A percentile compares a stretch with the other conserved stretches of the same genome.
phyloP scores from a whole-genome alignment of 2,113 vertebrate species.

The Amblyopsis rosae region DNA sequence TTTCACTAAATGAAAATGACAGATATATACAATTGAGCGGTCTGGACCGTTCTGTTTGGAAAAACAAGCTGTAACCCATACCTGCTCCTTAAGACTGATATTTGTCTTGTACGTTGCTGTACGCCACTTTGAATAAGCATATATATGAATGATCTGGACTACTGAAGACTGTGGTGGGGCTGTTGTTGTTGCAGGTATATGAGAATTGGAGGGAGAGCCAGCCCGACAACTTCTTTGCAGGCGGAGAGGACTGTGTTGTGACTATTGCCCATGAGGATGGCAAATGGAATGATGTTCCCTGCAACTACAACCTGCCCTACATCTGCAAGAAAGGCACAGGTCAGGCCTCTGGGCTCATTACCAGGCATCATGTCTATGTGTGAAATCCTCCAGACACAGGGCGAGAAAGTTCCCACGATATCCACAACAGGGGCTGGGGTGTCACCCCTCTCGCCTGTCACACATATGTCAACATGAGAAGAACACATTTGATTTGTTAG shows the following conservation, averaged over 20 bases:
- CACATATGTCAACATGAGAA: too few relatives aligned
- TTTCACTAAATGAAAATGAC: too few relatives aligned
- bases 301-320: constrained; percentile 98
- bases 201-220: constrained; percentile 97
- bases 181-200: constrained; percentile 80
- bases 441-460: too few relatives aligned
- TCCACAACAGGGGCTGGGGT: too few relatives aligned
- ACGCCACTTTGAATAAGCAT: too few relatives aligned
- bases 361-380: background rate
- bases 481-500: too few relatives aligned
- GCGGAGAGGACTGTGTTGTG: constrained; percentile 95
- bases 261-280: constrained; percentile 92
- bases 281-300: constrained; percentile 97
- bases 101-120: too few relatives aligned
- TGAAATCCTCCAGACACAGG: background rate
- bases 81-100: too few relatives aligned
- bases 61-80: too few relatives aligned
- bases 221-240: constrained; percentile 96
- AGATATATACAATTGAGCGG: too few relatives aligned
- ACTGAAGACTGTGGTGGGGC: constrained; percentile 1
- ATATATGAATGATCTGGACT: background rate
- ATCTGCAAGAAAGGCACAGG: constrained; percentile 98
- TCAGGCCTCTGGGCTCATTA: constrained; percentile 45
- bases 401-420: background rate
- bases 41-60: too few relatives aligned